Evolutionary conservation across 1,140 invertebrate genomes (phyloP).

Genomic region (Solenopsis fugax): DNA sequence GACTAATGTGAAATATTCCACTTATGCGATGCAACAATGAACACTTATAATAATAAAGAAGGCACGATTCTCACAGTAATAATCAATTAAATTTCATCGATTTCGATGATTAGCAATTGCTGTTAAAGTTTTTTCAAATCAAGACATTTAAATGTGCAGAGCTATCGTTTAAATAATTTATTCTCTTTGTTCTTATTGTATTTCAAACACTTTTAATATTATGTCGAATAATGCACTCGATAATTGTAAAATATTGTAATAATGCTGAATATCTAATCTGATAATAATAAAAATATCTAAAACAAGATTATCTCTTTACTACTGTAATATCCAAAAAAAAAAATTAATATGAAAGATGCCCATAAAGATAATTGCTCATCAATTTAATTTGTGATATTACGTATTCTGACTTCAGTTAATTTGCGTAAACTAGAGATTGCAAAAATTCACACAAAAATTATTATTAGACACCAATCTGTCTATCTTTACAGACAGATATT

Average conservation of each 20-base stretch:
- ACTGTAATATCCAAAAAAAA: background rate
- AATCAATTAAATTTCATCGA: background rate
- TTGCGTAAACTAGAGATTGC: no score
- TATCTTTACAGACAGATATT: no score
- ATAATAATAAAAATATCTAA: background rate
- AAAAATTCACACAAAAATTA: no score
- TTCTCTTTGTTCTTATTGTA: background rate
- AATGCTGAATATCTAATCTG: background rate
- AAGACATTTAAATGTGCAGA: background rate
- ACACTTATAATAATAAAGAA: background rate
- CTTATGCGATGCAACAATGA: background rate
- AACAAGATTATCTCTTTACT: background rate
- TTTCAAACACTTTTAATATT: background rate
- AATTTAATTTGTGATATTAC: no score
- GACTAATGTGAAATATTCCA: slow-evolving; percentile 35
- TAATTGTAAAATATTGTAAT: background rate
- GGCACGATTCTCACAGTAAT: background rate
- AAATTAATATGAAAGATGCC: background rate
- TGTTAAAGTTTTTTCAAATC: background rate
- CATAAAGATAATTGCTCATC: no score
- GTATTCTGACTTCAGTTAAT: no score
- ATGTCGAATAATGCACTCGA: background rate
- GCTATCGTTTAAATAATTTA: background rate
- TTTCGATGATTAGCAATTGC: background rate
- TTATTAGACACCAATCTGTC: no score